Evolutionary conservation across 2,113 vertebrate species (phyloP).

Genomic region (Dermatemys mawii): DNA sequence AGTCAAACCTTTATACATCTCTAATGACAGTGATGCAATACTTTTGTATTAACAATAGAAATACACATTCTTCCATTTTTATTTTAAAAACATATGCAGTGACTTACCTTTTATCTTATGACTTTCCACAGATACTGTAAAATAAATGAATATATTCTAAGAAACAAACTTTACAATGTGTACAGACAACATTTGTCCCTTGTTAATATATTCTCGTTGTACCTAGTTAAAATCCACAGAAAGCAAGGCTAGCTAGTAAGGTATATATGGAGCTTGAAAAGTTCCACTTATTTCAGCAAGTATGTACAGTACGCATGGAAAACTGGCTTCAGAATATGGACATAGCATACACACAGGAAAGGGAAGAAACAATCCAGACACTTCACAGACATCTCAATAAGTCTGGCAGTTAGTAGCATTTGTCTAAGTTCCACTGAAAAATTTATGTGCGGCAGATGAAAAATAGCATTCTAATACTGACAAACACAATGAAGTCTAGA

Average conservation of each 20-base stretch:
- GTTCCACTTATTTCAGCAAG: background rate
- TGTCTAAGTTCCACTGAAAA: background rate
- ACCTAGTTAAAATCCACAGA: background rate
- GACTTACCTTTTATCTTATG: conserved; percentile 52
- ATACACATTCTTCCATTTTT: background rate
- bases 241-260: background rate
- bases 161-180: background rate
- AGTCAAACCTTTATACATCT: background rate
- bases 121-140: conserved; percentile 38
- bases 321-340: background rate
- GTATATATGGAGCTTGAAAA: background rate
- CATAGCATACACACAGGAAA: accelerated
- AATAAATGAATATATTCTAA: conserved; percentile 1
- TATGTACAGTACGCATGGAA: background rate
- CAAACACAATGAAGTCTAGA: background rate
- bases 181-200: background rate
- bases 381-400: background rate
- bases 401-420: background rate
- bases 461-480: background rate
- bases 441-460: background rate
- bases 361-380: accelerated
- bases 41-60: background rate
- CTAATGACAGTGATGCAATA: background rate
- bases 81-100: background rate
- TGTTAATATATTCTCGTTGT: background rate